phyloP scores from a whole-genome alignment of 2,888 invertebrate species.

The Molanna angustata region DNA sequence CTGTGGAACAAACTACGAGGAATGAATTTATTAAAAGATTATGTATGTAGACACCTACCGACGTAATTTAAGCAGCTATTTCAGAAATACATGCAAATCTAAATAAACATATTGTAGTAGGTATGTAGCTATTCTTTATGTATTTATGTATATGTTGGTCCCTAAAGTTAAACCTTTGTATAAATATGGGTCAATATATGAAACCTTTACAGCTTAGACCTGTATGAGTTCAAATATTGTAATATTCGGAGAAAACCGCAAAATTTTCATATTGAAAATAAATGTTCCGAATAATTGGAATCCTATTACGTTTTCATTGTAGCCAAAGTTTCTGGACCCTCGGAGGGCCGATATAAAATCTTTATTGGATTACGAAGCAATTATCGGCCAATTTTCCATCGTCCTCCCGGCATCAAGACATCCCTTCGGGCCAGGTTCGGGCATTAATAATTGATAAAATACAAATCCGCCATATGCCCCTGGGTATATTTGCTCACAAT shows the following conservation, averaged over 20 bases:
- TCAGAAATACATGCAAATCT: no score
- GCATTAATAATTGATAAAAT: conserved; percentile 29
- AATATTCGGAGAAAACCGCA: conserved; percentile 9
- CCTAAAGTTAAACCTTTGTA: no score
- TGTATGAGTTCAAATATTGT: no score
- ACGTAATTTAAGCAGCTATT: no score
- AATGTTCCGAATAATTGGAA: conserved; percentile 20
- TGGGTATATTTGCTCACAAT: conserved; percentile 19
- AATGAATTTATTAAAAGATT: no score
- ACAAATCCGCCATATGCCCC: conserved; percentile 9
- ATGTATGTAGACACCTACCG: no score
- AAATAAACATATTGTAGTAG: no score
- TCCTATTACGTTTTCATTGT: conserved; percentile 13
- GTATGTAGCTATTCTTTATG: no score
- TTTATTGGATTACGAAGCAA: conserved; percentile 24
- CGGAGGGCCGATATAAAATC: conserved; percentile 17
- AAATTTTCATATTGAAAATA: conserved; percentile 18
- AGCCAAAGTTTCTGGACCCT: conserved; percentile 7
- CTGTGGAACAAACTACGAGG: no score
- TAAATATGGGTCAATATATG: no score
- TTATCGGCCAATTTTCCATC: conserved; percentile 21
- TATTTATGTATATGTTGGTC: no score
- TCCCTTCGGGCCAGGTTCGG: conserved; percentile 22
- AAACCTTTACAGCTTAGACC: no score
- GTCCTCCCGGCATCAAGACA: conserved; percentile 4